Percentiles rank a stretch among this genome's conserved stretches.
Conservation (phyloP, 2,888 invertebrate genomes). For the Mimachlamys varia region DNA sequence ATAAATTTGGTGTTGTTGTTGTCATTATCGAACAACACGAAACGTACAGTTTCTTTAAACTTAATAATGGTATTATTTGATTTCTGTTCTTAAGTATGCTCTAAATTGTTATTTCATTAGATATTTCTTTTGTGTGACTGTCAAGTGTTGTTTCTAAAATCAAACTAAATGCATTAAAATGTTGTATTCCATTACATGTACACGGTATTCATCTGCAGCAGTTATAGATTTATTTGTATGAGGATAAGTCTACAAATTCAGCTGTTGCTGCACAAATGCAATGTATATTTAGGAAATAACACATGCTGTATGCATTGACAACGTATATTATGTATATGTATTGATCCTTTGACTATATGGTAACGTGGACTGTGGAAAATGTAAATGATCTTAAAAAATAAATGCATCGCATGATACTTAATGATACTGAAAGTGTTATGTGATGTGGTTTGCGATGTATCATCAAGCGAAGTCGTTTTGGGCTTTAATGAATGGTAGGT, state of each 20-base stretch:
- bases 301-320: background rate
- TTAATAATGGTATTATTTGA: too few relatives aligned
- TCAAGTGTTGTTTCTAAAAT: too few relatives aligned
- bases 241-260: background rate
- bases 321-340: background rate
- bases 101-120: too few relatives aligned
- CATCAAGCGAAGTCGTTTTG: background rate
- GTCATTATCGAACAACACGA: too few relatives aligned
- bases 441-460: background rate
- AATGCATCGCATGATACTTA: background rate
- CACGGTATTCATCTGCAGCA: background rate
- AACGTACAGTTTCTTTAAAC: too few relatives aligned
- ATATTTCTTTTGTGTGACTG: too few relatives aligned
- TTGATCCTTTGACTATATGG: background rate
- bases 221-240: background rate
- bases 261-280: background rate
- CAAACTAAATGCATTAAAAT: too few relatives aligned
- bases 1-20: too few relatives aligned
- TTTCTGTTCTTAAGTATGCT: too few relatives aligned
- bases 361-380: background rate
- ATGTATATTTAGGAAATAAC: background rate
- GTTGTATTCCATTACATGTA: background rate
- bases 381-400: background rate
- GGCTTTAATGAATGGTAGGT: background rate
- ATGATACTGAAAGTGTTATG: background rate